Evolutionary conservation across 2,113 vertebrate species (phyloP).

Genomic region (Gnathonemus longibarbis): DNA sequence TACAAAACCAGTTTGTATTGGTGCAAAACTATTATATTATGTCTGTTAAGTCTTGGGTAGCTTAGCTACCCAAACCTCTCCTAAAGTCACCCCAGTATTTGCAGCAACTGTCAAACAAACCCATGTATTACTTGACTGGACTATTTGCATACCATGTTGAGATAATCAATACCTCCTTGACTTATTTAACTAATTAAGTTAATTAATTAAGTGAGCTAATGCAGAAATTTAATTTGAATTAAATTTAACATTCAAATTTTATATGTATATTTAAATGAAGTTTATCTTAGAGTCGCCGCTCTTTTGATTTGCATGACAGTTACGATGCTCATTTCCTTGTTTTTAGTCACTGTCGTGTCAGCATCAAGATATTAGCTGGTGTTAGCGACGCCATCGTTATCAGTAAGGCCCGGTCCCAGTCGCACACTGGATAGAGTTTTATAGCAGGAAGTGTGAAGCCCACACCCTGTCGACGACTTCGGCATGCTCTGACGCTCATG

Average conservation of each 20-base stretch:
- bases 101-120: neutral
- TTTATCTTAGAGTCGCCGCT: neutral
- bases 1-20: neutral
- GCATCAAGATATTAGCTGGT: neutral
- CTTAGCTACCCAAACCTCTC: neutral
- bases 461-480: neutral
- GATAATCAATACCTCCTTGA: neutral
- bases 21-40: neutral
- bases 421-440: neutral
- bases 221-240: neutral
- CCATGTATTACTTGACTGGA: neutral
- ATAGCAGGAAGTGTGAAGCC: neutral
- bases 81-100: neutral
- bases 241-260: neutral
- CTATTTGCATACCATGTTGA: neutral
- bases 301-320: neutral
- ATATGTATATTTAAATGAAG: neutral
- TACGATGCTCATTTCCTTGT: neutral
- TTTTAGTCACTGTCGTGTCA: neutral
- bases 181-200: neutral
- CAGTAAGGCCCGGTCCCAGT: neutral
- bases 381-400: neutral
- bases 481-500: neutral
- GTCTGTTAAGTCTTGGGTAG: neutral
- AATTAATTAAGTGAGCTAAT: neutral